phyloP scores from a whole-genome alignment of 2,888 invertebrate genomes.

The Patella depressa region DNA sequence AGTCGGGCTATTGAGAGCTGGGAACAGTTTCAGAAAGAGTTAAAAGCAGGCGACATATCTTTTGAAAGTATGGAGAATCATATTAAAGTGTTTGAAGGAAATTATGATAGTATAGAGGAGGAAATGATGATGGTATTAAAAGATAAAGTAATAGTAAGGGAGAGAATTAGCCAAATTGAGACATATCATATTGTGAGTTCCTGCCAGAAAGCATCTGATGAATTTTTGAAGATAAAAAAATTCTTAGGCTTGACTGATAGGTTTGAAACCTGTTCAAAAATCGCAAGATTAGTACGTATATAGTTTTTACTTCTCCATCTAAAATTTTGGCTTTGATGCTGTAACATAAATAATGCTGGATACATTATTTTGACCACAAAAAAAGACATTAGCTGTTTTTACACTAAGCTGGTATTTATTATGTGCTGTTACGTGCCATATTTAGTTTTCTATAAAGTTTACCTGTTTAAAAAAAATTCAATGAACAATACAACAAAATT shows the following conservation, averaged over 20 bases:
- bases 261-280: neutral
- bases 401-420: too few relatives aligned
- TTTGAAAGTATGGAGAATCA: neutral
- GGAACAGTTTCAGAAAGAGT: neutral
- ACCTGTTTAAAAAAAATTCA: too few relatives aligned
- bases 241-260: neutral
- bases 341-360: too few relatives aligned
- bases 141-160: neutral
- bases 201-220: neutral
- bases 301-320: too few relatives aligned
- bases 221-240: neutral
- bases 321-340: too few relatives aligned
- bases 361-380: too few relatives aligned
- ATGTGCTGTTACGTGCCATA: too few relatives aligned
- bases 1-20: neutral
- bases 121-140: neutral
- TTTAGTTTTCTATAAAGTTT: too few relatives aligned
- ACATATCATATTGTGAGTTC: neutral
- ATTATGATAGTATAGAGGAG: neutral
- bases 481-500: too few relatives aligned
- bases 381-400: too few relatives aligned
- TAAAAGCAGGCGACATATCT: neutral
- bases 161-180: neutral
- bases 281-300: too few relatives aligned
- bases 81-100: neutral